A percentile compares a stretch with the other conserved stretches of the same genome.
phyloP scores from a whole-genome alignment of 2,888 invertebrate species.

The Nymphalis urticae region DNA sequence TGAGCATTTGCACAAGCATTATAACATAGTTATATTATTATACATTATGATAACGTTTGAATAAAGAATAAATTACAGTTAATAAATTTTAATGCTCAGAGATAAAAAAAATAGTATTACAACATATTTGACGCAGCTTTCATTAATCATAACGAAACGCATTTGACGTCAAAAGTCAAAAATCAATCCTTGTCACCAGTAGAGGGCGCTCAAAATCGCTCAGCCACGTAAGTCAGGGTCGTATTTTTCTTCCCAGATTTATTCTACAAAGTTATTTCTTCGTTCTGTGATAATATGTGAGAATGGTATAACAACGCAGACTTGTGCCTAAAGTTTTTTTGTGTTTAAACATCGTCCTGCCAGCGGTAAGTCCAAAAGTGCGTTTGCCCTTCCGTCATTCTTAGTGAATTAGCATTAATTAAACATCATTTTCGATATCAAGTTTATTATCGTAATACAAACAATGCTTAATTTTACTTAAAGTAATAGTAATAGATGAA shows the following conservation, averaged over 20 bases:
- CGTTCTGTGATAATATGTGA: constrained; percentile 67
- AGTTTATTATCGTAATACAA: constrained; percentile 59
- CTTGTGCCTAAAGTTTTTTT: constrained; percentile 58
- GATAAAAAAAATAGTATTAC: no score
- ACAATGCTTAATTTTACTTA: constrained; percentile 44
- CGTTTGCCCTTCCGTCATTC: constrained; percentile 66
- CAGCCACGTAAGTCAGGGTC: constrained; percentile 81
- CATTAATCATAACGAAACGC: constrained; percentile 36
- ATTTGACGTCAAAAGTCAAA: constrained; percentile 66
- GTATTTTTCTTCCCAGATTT: constrained; percentile 72
- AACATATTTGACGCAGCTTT: neutral
- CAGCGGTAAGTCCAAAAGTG: constrained; percentile 61
- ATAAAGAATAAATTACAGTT: neutral
- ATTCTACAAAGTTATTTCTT: constrained; percentile 66
- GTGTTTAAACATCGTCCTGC: constrained; percentile 55
- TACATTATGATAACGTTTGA: no score
- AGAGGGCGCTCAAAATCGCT: constrained; percentile 77
- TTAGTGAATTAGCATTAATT: constrained; percentile 73
- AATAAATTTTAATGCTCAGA: neutral
- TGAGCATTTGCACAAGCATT: no score
- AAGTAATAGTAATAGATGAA: constrained; percentile 13
- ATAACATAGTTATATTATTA: no score
- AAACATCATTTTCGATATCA: constrained; percentile 59
- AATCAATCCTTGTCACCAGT: constrained; percentile 57
- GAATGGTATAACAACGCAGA: constrained; percentile 64